Conservation (phyloP, 2,113 vertebrate genomes). For the Electrona antarctica region DNA sequence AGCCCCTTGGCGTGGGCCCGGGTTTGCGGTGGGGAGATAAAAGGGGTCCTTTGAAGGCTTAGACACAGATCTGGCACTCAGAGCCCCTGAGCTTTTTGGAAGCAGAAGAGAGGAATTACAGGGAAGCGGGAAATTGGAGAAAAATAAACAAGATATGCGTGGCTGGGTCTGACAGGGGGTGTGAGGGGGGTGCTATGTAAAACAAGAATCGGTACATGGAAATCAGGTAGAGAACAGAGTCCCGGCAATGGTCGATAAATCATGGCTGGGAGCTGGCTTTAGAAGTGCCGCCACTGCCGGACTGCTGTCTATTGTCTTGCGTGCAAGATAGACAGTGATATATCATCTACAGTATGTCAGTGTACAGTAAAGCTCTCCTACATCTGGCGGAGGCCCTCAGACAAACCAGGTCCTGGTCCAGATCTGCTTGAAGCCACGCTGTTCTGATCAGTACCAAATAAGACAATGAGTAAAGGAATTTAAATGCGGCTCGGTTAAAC, state of each 20-base stretch:
- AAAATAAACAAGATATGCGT: constrained; percentile 71
- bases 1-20: constrained; percentile 59
- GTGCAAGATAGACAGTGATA: constrained; percentile 51
- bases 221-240: constrained; percentile 59
- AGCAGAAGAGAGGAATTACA: constrained; percentile 75
- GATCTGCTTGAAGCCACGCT: constrained; percentile 14
- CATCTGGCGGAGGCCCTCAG: constrained; percentile 54
- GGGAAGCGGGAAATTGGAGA: constrained; percentile 61
- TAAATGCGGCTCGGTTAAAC: constrained; percentile 69
- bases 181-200: constrained; percentile 57
- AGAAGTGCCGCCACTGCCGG: constrained; percentile 46
- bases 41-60: constrained; percentile 73
- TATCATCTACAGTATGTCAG: constrained; percentile 59
- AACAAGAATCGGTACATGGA: constrained; percentile 45
- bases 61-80: constrained; percentile 70
- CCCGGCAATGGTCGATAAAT: constrained; percentile 49
- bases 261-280: constrained; percentile 40
- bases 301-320: constrained; percentile 54
- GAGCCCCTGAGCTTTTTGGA: constrained; percentile 77
- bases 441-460: constrained; percentile 52
- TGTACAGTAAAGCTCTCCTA: constrained; percentile 40
- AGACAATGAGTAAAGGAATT: constrained; percentile 63
- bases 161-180: constrained; percentile 38
- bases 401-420: constrained; percentile 7
- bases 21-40: constrained; percentile 62